phyloP scores from a whole-genome alignment of 2,888 invertebrate genomes.

The Mesochorus sp. region DNA sequence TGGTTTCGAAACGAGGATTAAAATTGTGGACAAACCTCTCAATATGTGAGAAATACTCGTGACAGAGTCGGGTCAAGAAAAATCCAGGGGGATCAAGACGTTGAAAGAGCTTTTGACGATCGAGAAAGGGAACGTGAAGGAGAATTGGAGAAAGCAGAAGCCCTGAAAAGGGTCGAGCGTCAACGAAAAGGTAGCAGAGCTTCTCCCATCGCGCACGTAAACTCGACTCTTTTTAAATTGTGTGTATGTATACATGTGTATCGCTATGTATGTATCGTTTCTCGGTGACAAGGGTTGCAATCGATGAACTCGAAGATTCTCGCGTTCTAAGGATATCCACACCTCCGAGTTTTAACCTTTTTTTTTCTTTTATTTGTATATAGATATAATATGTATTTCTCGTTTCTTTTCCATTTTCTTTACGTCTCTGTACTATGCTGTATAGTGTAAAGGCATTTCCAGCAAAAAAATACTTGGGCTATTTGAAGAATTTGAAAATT shows the following conservation, averaged over 20 bases:
- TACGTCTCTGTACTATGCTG: too few relatives aligned
- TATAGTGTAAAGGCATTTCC: background rate
- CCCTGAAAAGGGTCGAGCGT: background rate
- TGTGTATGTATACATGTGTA: background rate
- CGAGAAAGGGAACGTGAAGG: background rate
- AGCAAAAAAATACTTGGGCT: conserved; percentile 42
- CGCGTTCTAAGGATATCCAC: conserved; percentile 27
- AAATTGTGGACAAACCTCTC: too few relatives aligned
- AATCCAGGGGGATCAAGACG: background rate
- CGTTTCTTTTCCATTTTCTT: background rate
- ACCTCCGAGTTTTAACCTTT: background rate
- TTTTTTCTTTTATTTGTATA: background rate
- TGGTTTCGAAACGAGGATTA: background rate
- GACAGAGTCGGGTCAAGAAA: background rate
- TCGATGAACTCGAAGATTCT: conserved; percentile 48
- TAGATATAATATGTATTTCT: too few relatives aligned
- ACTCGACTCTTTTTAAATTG: background rate
- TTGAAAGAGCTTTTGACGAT: background rate
- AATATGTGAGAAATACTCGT: too few relatives aligned
- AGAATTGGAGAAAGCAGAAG: background rate
- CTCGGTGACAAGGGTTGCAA: conserved; percentile 12
- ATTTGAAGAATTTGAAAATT: conserved; percentile 59
- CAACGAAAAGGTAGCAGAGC: too few relatives aligned
- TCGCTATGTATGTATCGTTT: background rate
- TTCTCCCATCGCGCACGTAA: too few relatives aligned